Percentiles rank a stretch among this genome's conserved stretches.
Conservation (phyloP, 2,888 invertebrate genomes). For the Cantharis lateralis region DNA sequence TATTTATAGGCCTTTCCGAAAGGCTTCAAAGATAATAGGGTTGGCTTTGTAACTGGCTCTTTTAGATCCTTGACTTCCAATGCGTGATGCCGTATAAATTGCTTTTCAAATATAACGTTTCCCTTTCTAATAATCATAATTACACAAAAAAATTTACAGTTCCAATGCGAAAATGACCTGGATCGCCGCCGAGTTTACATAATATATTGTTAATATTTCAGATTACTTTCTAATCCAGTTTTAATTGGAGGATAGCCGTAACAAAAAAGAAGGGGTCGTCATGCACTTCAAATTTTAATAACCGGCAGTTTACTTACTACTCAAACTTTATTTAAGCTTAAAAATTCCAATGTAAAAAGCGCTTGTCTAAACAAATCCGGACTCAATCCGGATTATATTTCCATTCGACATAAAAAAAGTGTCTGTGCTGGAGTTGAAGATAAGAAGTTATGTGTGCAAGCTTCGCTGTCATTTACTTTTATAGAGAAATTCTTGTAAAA, state of each 20-base stretch:
- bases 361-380: conserved; percentile 42
- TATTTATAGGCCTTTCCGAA: conserved; percentile 50
- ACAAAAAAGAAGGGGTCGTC: conserved; percentile 14
- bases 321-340: conserved; percentile 23
- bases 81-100: conserved; percentile 46
- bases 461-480: conserved; percentile 49
- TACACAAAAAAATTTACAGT: not conserved
- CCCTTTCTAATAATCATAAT: conserved; percentile 7
- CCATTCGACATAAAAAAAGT: conserved; percentile 41
- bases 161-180: not conserved
- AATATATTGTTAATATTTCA: not conserved
- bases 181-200: not conserved
- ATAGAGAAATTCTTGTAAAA: conserved; percentile 50
- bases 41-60: conserved; percentile 45
- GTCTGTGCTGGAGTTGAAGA: conserved; percentile 43
- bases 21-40: conserved; percentile 46
- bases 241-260: conserved; percentile 6
- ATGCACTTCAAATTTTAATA: conserved; percentile 23
- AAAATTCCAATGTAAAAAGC: conserved; percentile 32
- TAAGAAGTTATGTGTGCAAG: conserved; percentile 49
- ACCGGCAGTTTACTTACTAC: conserved; percentile 4
- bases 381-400: conserved; percentile 40
- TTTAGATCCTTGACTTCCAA: conserved; percentile 45
- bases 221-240: not conserved
- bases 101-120: conserved; percentile 31